Evolutionary conservation across 2,797 vertebrate species (phyloP), one percentile per base, ranked within the genome.

Genomic region (Moxostoma hubbsi): DNA sequence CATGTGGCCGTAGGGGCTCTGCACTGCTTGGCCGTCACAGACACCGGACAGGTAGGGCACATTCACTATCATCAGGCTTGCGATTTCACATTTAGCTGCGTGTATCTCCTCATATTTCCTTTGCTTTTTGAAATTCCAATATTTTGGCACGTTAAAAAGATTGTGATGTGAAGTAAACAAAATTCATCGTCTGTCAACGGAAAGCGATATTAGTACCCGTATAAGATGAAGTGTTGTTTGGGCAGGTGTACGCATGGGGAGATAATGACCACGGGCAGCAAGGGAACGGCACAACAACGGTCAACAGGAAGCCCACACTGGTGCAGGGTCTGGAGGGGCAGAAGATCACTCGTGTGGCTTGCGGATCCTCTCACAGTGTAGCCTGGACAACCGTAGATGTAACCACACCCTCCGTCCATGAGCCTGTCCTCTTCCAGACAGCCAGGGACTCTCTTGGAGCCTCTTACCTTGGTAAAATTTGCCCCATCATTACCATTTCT

Each of bases 261-360:
- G 98, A 99, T 87, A 99, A 99, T 55, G 98, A 99, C 84, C 98
- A 99, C 0, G 98, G 98, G 4, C 98, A 99, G 57, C 98, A 99
- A 91, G 98, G 98, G 51, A 99, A 99, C 24, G 97, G 98, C 80
- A 99, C 98, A 7, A 99, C 98, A 73, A 99, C 97, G 0, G 98
- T 99, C 4, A 99, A 99, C 81, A 94, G 98, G 84, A 99, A 99
- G 85, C 98, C 98, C 66, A 99, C 97, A 0, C 93, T 98, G 53
- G 98, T 99, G 50, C 98, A 99, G 82, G 98, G 98, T 68, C 90
- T 99, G 73, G 98, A 99, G 89, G 98, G 98, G 16, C 98, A 99
- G 93, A 99, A 99, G 89, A 98, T 99, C 87, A 98, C 98, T 0
- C 93, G 97, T 0, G 98, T 99, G 87, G 98, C 98, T 5, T 99